Evolutionary conservation across 2,797 vertebrate species (phyloP).

Genomic region (Paedocypris micromegethes): DNA sequence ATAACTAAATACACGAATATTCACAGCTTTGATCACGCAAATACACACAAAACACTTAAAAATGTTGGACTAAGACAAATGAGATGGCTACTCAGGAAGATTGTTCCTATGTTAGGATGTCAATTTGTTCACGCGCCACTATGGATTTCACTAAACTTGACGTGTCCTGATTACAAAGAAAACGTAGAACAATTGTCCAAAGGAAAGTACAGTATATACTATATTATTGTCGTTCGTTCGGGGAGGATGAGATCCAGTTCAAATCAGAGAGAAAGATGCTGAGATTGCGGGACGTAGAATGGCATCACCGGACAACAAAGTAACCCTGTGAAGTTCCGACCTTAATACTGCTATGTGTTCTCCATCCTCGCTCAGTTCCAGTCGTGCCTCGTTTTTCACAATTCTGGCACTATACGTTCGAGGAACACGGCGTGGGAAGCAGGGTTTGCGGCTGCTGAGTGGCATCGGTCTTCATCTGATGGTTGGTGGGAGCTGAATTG

Average conservation of each 20-base stretch:
- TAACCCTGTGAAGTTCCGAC: conserved; percentile 41
- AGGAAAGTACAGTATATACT: conserved; percentile 21
- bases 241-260: conserved; percentile 65
- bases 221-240: conserved; percentile 27
- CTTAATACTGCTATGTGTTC: conserved; percentile 53
- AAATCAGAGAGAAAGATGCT: conserved; percentile 55
- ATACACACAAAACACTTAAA: conserved; percentile 66
- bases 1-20: conserved; percentile 66
- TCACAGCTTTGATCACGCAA: conserved; percentile 75
- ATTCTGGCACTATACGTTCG: conserved; percentile 68
- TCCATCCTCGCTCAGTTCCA: conserved; percentile 67
- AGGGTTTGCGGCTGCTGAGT: conserved; percentile 74
- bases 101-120: conserved; percentile 37
- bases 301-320: conserved; percentile 26
- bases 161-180: conserved; percentile 26
- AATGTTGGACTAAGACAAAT: conserved; percentile 53
- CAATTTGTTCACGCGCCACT: conserved; percentile 34
- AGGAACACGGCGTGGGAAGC: conserved; percentile 75
- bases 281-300: conserved; percentile 38
- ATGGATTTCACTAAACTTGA: conserved; percentile 7
- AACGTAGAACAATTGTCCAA: conserved; percentile 32
- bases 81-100: conserved; percentile 46
- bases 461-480: conserved; percentile 84
- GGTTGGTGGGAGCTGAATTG: conserved; percentile 73
- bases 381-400: conserved; percentile 33